A percentile compares a stretch with the other conserved stretches of the same genome.
Evolutionary conservation across 2,888 invertebrate species (phyloP).

Genomic region (Yponomeuta malinellus): DNA sequence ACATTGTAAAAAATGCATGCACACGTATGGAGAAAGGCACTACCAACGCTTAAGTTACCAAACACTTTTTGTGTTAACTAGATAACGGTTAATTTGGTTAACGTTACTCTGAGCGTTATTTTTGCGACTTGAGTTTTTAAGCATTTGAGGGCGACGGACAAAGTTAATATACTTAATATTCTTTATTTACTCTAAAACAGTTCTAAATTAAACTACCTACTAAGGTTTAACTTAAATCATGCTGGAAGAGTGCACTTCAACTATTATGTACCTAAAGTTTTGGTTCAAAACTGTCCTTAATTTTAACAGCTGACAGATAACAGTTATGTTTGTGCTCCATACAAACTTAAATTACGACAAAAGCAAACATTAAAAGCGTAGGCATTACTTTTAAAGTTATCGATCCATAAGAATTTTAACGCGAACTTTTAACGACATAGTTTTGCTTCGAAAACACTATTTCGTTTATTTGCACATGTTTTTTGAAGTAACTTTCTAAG

Average conservation of each 20-base stretch:
- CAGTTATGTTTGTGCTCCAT: background rate
- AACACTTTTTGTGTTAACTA: background rate
- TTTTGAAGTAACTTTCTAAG: background rate
- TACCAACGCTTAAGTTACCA: constrained; percentile 11
- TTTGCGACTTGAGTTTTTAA: constrained; percentile 4
- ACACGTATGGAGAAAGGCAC: constrained; percentile 26
- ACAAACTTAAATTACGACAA: constrained; percentile 4
- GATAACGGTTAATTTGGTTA: constrained; percentile 5
- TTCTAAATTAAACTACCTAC: background rate
- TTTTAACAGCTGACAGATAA: background rate
- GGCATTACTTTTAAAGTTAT: constrained; percentile 6
- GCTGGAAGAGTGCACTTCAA: background rate
- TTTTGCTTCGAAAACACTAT: background rate
- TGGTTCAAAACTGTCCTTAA: constrained; percentile 10
- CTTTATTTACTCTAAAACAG: background rate
- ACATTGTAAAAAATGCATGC: constrained; percentile 38
- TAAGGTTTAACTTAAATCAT: background rate
- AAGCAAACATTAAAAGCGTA: constrained; percentile 10
- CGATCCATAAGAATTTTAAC: constrained; percentile 6
- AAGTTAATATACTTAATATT: background rate
- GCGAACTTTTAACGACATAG: background rate
- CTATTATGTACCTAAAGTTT: constrained; percentile 9
- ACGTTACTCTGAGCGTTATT: constrained; percentile 5
- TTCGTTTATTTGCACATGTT: constrained; percentile 1
- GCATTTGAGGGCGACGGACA: background rate